Evolutionary conservation across 2,888 invertebrate genomes (phyloP), one percentile per base, ranked within the genome.

Genomic region (Prionchulus punctatus): DNA sequence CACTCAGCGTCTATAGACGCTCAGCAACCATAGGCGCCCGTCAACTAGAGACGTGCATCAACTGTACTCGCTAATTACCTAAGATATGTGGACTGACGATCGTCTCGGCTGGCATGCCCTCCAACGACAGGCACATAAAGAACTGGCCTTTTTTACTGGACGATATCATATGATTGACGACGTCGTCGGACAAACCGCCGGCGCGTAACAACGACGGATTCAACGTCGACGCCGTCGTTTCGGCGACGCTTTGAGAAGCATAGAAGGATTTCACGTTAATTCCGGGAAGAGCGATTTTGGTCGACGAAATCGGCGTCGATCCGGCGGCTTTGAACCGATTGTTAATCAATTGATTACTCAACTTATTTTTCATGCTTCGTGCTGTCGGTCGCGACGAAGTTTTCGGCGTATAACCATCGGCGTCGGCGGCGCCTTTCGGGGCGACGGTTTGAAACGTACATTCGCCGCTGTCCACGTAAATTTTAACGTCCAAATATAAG

Each of bases 21-120:
- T n/a, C n/a, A n/a, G n/a, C n/a, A n/a, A n/a, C n/a, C n/a, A n/a
- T n/a, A n/a, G n/a, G n/a, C n/a, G n/a, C n/a, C n/a, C n/a, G n/a
- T n/a, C n/a, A n/a, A n/a, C n/a, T n/a, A n/a, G n/a, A n/a, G n/a
- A n/a, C n/a, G n/a, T n/a, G n/a, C n/a, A n/a, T n/a, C n/a, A n/a
- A n/a, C n/a, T n/a, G n/a, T n/a, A n/a, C n/a, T n/a, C n/a, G n/a
- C n/a, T 45, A 28, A 3, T 26, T 30, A 49, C 50, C 50, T 55
- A 98, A 78, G 64, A 98, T 86, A 67, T 91, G 90, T 0, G 98
- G 96, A 63, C 89, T 91, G 68, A 98, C 89, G 63, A 94, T 84
- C 28, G 96, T 96, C 75, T 96, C 94, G 67, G 89, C 91, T 0
- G 96, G 94, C 65, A 96, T 88, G 68, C 90, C 89, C 74, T 96